phyloP scores from a whole-genome alignment of 2,888 invertebrate species.

The Habroteleia sp. region DNA sequence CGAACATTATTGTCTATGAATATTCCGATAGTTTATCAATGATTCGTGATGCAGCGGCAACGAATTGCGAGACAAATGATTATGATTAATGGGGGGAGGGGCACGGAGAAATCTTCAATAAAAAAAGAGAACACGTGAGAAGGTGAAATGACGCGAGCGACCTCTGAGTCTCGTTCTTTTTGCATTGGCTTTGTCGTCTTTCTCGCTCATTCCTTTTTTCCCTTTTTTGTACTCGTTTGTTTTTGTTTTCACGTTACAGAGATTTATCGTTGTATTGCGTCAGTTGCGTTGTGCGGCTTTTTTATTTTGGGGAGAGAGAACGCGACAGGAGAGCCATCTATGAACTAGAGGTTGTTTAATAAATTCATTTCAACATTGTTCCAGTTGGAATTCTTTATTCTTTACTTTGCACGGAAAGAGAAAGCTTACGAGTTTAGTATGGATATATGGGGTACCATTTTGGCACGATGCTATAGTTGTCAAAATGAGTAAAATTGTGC shows the following conservation, averaged over 20 bases:
- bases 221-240: no score
- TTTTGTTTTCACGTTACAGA: not conserved
- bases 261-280: not conserved
- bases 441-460: no score
- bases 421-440: no score
- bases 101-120: conserved; percentile 29
- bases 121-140: conserved; percentile 3
- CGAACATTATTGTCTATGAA: conserved; percentile 33
- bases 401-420: no score
- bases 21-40: conserved; percentile 73
- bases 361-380: conserved; percentile 10
- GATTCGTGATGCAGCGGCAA: conserved; percentile 67
- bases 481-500: no score
- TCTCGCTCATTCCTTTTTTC: no score
- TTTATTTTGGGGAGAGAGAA: not conserved
- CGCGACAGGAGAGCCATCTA: not conserved
- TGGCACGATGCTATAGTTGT: no score
- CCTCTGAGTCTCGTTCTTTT: no score
- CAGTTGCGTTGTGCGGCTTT: not conserved
- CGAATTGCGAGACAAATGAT: conserved; percentile 53
- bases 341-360: conserved; percentile 7
- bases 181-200: not conserved
- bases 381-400: not conserved
- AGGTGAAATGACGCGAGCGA: not conserved
- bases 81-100: conserved; percentile 13